phyloP scores from a whole-genome alignment of 2,888 invertebrate genomes.

The Timema cristinae region DNA sequence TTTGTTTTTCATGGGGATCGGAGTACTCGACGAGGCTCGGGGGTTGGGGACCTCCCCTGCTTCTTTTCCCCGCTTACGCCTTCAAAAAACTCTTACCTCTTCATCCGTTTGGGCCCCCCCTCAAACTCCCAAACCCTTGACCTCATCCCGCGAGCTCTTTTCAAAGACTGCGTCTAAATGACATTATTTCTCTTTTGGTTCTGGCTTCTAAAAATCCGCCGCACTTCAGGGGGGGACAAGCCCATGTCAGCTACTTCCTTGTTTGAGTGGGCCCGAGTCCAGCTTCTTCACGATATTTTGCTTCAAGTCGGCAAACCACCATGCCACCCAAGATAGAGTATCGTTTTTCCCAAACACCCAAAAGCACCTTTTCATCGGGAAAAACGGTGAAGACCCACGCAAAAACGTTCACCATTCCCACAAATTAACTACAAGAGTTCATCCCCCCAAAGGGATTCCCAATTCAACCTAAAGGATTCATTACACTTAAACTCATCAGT shows the following conservation, averaged over 20 bases:
- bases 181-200: conserved; percentile 70
- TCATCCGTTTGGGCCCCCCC: conserved; percentile 41
- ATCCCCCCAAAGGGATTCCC: conserved; percentile 61
- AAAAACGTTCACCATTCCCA: conserved; percentile 95
- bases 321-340: conserved; percentile 90
- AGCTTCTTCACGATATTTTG: conserved; percentile 61
- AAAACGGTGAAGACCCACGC: conserved; percentile 93
- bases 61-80: conserved; percentile 45
- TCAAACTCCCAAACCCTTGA: conserved; percentile 66
- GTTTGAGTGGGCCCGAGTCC: conserved; percentile 74
- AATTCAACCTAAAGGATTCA: conserved; percentile 60
- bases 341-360: conserved; percentile 94
- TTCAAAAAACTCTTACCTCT: conserved; percentile 44
- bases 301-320: conserved; percentile 72
- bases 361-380: conserved; percentile 97
- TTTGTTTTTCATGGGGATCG: conserved; percentile 40
- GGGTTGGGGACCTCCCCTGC: conserved; percentile 47
- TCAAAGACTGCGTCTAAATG: conserved; percentile 70
- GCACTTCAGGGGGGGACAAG: conserved; percentile 91
- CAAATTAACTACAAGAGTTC: conserved; percentile 84
- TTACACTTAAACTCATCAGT: conserved; percentile 49
- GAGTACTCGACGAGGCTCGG: conserved; percentile 52
- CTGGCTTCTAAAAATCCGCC: conserved; percentile 82
- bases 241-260: conserved; percentile 83
- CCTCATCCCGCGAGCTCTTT: conserved; percentile 86